Evolutionary conservation across 2,888 invertebrate genomes (phyloP).

Genomic region (Zygothrica quintamaculata): DNA sequence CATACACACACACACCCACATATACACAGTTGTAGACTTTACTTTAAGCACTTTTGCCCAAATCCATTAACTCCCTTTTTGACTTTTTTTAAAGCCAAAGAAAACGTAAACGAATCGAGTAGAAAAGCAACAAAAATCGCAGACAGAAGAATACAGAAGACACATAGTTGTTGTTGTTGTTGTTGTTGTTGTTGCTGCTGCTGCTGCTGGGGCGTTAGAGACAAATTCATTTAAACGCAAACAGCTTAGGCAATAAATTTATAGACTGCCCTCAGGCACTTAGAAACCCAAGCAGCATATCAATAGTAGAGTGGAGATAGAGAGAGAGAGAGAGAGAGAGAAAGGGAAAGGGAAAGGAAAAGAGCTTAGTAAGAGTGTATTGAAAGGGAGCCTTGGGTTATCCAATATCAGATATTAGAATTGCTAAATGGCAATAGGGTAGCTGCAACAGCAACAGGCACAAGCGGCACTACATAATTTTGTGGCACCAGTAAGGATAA

Average conservation of each 20-base stretch:
- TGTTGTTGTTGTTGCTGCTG: conserved; percentile 7
- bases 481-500: conserved; percentile 29
- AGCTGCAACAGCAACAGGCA: conserved; percentile 61
- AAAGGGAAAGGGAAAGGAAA: no score
- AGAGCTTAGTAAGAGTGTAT: no score
- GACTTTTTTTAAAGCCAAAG: no score
- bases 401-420: conserved; percentile 55
- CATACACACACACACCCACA: no score
- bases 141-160: background rate
- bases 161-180: background rate
- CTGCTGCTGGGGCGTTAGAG: conserved; percentile 72
- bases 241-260: conserved; percentile 77
- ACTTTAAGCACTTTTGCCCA: no score
- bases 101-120: no score
- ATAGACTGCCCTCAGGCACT: conserved; percentile 70
- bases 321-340: background rate
- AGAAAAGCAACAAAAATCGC: conserved; percentile 6
- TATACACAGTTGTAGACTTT: no score
- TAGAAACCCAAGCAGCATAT: conserved; percentile 34
- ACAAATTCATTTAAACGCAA: conserved; percentile 75
- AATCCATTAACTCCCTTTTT: no score
- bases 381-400: background rate
- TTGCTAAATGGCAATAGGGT: conserved; percentile 61
- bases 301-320: background rate
- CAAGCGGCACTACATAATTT: conserved; percentile 66